Base-by-base conservation (phyloP, 1,140 invertebrate genomes). In the Drosophila lowei region DNA sequence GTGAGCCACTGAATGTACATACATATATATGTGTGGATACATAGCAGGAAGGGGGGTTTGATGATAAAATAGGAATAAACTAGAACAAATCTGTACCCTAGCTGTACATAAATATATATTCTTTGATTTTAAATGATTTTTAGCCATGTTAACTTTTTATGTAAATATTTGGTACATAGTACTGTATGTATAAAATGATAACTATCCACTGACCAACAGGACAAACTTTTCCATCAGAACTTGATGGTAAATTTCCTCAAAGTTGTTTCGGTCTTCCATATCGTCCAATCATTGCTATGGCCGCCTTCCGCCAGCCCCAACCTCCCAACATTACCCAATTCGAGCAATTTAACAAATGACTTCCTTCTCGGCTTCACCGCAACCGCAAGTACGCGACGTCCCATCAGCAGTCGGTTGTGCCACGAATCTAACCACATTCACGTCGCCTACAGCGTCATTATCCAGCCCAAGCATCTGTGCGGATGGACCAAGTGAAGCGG, bases 281-380 rank as follows among this genome's bases (percentile, higher is more conserved):
- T 52, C 47, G 41, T 15, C 53, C 59, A 58, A 56, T 72, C 52
- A 52, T 13, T 13, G 34, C 34, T n/a, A 43, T 34, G 18, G 9
- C 7, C 13, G 18, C 18, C 18, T 18, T 18, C 18, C 50, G 8
- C n/a, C 7, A 16, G n/a, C 25, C 3, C 16, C 6, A n/a, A 11
- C 18, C 43, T 23, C 8, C 61, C 13, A 21, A 16, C 68, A 41
- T 42, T 52, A 50, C 68, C 59, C 68, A 73, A 55, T 73, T 73
- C 34, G 34, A 74, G 53, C 71, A 74, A 74, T 73, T 74, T 73
- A 65, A 52, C 60, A 74, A 74, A 74, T 74, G 71, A 65, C 70
- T 73, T 74, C 70, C 71, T 74, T 30, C 52, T 38, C 48, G 9
- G 23, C 49, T 28, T 6, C 47, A 41, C 71, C 71, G 60, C 71